phyloP scores from a whole-genome alignment of 2,797 vertebrate species.

The Tenualosa thibaudeaui region DNA sequence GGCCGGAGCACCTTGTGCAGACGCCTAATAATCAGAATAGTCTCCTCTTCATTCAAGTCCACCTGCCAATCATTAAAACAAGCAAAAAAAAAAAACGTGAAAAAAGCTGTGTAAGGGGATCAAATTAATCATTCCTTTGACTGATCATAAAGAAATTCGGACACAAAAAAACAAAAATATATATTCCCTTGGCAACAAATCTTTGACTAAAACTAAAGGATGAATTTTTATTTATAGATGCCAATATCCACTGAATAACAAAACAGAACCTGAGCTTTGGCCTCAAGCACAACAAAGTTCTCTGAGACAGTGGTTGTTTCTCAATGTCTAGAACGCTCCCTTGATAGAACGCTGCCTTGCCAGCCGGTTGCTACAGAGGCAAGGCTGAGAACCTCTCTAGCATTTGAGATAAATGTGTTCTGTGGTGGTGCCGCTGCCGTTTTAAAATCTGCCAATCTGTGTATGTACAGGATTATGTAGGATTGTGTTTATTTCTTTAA shows the following conservation, averaged over 20 bases:
- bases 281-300: background rate
- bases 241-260: background rate
- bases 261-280: background rate
- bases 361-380: too few species aligned
- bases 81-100: background rate
- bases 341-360: too few species aligned
- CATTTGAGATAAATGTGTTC: too few species aligned
- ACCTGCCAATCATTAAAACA: constrained; percentile 66
- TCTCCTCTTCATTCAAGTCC: constrained; percentile 90
- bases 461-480: too few species aligned
- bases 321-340: too few species aligned
- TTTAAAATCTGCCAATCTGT: too few species aligned
- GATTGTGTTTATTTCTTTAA: too few species aligned
- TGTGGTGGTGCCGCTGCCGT: too few species aligned
- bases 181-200: background rate
- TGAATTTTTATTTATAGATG: background rate
- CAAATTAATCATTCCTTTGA: background rate
- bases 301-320: too few species aligned
- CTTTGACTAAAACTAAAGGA: background rate
- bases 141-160: background rate
- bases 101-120: background rate
- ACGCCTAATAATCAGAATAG: constrained; percentile 88
- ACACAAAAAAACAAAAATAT: too few species aligned
- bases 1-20: constrained; percentile 88
- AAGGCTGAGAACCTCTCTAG: too few species aligned